Conservation (phyloP, 2,888 invertebrate genomes). For the Acanthoscelides obtectus region DNA sequence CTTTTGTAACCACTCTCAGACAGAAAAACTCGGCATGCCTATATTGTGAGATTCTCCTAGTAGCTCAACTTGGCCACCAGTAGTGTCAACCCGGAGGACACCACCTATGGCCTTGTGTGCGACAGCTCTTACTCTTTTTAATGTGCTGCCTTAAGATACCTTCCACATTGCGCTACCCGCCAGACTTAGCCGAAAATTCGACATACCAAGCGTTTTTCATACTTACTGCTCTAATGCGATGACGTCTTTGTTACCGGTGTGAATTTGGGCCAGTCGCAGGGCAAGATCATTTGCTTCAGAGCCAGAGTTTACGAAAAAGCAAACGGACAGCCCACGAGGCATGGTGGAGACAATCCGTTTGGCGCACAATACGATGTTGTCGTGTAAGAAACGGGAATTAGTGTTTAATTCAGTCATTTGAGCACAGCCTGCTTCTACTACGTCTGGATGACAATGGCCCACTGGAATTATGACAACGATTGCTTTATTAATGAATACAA, state of each 20-base stretch:
- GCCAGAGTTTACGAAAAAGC: slow-evolving; percentile 97
- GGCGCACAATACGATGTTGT: slow-evolving; percentile 89
- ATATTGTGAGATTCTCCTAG: too few species aligned
- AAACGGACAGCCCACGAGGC: slow-evolving; percentile 81
- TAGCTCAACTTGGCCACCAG: too few species aligned
- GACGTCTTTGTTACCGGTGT: slow-evolving; percentile 84
- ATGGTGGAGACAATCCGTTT: slow-evolving; percentile 75
- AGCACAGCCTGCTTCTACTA: slow-evolving; percentile 82
- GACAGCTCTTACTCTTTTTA: too few species aligned
- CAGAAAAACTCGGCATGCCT: too few species aligned
- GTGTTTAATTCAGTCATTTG: slow-evolving; percentile 92
- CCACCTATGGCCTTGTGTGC: too few species aligned
- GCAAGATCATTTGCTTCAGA: slow-evolving; percentile 99
- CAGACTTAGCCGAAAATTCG: too few species aligned
- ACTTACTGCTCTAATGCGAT: slow-evolving; percentile 97
- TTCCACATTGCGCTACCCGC: too few species aligned
- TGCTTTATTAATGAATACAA: background rate
- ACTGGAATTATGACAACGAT: slow-evolving; percentile 58
- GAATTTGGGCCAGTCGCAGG: slow-evolving; percentile 79
- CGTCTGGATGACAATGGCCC: slow-evolving; percentile 95
- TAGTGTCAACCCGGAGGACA: too few species aligned
- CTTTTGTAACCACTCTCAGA: too few species aligned
- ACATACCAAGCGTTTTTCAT: too few species aligned
- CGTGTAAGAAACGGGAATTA: slow-evolving; percentile 94
- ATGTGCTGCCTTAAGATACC: background rate